Conservation (phyloP, 2,797 vertebrate species). For the Tamandua tetradactyla region DNA sequence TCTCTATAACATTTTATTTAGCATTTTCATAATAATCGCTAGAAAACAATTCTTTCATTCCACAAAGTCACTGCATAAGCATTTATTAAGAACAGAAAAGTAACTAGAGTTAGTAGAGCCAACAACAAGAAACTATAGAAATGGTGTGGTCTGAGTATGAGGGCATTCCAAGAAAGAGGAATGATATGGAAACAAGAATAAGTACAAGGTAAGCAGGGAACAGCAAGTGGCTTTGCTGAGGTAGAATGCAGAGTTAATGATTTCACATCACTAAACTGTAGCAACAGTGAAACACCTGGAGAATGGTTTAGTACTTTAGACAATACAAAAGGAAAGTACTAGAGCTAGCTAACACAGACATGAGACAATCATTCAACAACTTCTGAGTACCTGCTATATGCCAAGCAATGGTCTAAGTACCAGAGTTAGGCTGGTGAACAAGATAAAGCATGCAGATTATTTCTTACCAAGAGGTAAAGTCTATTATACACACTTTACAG, state of each 20-base stretch:
- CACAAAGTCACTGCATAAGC: background rate
- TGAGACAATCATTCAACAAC: background rate
- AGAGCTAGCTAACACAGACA: background rate
- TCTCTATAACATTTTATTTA: background rate
- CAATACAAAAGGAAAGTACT: background rate
- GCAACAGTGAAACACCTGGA: background rate
- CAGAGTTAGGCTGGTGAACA: background rate
- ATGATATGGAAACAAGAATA: background rate
- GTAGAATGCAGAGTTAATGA: background rate
- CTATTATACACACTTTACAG: background rate
- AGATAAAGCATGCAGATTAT: background rate
- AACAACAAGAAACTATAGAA: background rate
- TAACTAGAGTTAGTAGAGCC: background rate
- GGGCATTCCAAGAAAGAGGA: background rate
- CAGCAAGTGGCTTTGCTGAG: background rate
- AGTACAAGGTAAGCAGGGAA: background rate
- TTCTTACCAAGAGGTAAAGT: background rate
- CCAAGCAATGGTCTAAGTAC: background rate
- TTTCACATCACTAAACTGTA: background rate
- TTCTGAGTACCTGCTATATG: background rate
- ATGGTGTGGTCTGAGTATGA: background rate
- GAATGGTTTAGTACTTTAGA: background rate
- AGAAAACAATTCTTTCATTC: background rate
- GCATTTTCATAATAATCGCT: background rate
- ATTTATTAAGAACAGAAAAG: background rate